phyloP scores from a whole-genome alignment of 2,113 vertebrate species.

The Melanostigma gelatinosum region DNA sequence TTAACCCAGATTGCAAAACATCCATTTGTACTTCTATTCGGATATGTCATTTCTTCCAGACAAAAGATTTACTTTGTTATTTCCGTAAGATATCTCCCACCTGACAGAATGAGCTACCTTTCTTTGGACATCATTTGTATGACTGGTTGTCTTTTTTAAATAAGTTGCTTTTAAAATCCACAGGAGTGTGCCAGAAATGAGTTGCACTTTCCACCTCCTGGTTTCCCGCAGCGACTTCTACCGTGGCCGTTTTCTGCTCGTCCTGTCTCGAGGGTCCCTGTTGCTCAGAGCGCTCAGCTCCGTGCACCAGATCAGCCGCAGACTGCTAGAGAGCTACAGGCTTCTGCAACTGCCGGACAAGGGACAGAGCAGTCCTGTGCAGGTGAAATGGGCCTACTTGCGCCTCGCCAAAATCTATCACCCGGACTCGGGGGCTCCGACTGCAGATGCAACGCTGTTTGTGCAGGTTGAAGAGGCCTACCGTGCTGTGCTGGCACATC shows the following conservation, averaged over 20 bases:
- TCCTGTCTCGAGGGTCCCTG: slow-evolving; percentile 9
- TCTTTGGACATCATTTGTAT: not conserved
- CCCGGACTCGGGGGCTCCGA: slow-evolving; percentile 87
- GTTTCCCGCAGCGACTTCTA: not conserved
- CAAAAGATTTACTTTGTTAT: not conserved
- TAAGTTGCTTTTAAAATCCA: slow-evolving; percentile 12
- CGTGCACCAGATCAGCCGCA: slow-evolving; percentile 42
- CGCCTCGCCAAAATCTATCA: slow-evolving; percentile 92
- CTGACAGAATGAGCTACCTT: not conserved
- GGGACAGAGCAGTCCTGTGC: slow-evolving; percentile 65
- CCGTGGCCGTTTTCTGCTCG: slow-evolving; percentile 20
- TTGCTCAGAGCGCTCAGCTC: slow-evolving; percentile 53
- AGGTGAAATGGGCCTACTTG: slow-evolving; percentile 88
- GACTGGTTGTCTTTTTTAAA: not conserved
- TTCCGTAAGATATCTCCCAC: not conserved
- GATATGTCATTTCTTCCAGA: not conserved
- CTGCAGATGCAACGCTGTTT: slow-evolving; percentile 85
- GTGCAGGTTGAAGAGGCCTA: slow-evolving; percentile 90
- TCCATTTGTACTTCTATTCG: not conserved
- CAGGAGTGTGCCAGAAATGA: slow-evolving; percentile 59
- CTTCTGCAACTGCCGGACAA: slow-evolving; percentile 77
- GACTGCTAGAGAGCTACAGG: slow-evolving; percentile 77
- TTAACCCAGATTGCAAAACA: not conserved
- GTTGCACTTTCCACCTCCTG: slow-evolving; percentile 43
- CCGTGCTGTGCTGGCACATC: slow-evolving; percentile 84